These are phyloP conservation scores for Aplodontia rufa DNA, from an alignment of 2,113 vertebrate genomes.

Conservation along the genomic window DNA sequence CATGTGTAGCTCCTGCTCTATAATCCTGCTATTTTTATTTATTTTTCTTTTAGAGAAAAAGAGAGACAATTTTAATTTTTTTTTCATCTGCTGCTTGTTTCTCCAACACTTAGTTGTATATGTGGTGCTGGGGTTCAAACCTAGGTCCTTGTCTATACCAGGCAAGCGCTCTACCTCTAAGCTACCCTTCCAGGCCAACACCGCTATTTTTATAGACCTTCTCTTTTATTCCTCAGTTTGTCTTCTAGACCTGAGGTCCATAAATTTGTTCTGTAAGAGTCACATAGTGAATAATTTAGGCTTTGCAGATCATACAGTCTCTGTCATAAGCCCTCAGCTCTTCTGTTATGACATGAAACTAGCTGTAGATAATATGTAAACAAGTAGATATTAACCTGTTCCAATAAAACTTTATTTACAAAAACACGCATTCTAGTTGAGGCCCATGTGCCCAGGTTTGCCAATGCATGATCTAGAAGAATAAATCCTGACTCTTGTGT, in stretches of 20 bases:
- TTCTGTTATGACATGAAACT: neutral
- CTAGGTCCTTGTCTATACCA: no score
- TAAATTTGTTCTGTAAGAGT: neutral
- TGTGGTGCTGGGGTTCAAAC: no score
- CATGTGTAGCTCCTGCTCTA: neutral
- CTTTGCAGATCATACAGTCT: neutral
- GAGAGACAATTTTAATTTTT: no score
- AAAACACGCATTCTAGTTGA: neutral
- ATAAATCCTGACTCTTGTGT: neutral
- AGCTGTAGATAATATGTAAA: neutral
- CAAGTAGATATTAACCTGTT: neutral
- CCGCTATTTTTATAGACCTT: neutral
- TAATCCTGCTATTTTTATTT: neutral
- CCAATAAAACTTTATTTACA: neutral
- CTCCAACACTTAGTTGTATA: no score
- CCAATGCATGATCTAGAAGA: neutral
- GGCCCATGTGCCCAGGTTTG: neutral
- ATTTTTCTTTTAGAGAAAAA: no score
- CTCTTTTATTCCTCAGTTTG: constrained; percentile 2
- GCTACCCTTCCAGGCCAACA: no score
- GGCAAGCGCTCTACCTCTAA: no score
- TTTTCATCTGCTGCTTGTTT: no score
- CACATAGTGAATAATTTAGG: neutral
- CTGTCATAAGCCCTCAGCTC: neutral
- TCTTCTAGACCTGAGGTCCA: neutral